These are phyloP conservation scores for Axea sp. DNA, from an alignment of 2,888 invertebrate species.

Conservation along the genomic window DNA sequence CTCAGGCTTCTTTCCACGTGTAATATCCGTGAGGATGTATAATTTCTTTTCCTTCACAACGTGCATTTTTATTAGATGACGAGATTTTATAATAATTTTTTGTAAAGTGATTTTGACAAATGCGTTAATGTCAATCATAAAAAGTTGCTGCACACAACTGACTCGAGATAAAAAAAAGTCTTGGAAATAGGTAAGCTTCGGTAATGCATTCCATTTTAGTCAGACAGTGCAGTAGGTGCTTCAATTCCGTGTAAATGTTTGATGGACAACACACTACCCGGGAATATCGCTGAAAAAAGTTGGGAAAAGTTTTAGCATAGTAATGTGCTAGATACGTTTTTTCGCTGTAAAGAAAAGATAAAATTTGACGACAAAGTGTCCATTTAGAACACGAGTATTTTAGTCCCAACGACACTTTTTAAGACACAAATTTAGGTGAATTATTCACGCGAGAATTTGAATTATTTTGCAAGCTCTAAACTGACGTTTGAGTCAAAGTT, in stretches of 20 bases:
- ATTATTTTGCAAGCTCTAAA: slow-evolving; percentile 7
- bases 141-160: slow-evolving; percentile 18
- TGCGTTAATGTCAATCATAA: slow-evolving; percentile 33
- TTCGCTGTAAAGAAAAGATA: slow-evolving; percentile 16
- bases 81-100: slow-evolving; percentile 11
- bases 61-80: too few species aligned
- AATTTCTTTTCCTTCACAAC: too few species aligned
- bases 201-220: slow-evolving; percentile 39
- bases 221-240: slow-evolving; percentile 27
- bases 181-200: slow-evolving; percentile 25
- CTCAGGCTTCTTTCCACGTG: too few species aligned
- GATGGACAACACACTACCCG: slow-evolving; percentile 32
- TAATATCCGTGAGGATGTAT: too few species aligned
- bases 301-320: slow-evolving; percentile 28
- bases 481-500: slow-evolving; percentile 7
- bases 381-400: slow-evolving; percentile 20
- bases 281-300: slow-evolving; percentile 31
- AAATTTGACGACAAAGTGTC: slow-evolving; percentile 34
- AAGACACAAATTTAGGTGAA: slow-evolving; percentile 11
- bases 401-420: slow-evolving; percentile 13
- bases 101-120: slow-evolving; percentile 16
- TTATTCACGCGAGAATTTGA: slow-evolving; percentile 9
- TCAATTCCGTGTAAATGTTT: slow-evolving; percentile 25
- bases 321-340: slow-evolving; percentile 18
- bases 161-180: slow-evolving; percentile 14